These are phyloP conservation scores for Nineta flava DNA, from an alignment of 2,888 invertebrate genomes.

Conservation along the genomic window DNA sequence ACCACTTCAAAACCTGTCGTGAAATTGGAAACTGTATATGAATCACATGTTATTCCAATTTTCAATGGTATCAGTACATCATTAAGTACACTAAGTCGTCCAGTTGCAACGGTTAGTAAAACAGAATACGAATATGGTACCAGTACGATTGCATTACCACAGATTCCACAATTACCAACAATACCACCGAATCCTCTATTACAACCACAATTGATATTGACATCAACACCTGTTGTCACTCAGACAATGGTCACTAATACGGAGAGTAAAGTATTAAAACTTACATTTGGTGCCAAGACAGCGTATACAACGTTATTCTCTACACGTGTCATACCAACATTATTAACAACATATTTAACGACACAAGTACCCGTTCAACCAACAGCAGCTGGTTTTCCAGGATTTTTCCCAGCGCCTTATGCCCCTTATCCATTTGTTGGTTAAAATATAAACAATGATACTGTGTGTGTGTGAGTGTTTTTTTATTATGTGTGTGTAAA, in stretches of 20 bases:
- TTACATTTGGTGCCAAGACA: slow-evolving; percentile 84
- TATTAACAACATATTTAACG: slow-evolving; percentile 69
- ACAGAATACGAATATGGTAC: slow-evolving; percentile 66
- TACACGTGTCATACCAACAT: slow-evolving; percentile 66
- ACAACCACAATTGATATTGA: slow-evolving; percentile 54
- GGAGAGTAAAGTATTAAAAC: slow-evolving; percentile 64
- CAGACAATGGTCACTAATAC: slow-evolving; percentile 66
- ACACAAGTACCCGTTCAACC: slow-evolving; percentile 57
- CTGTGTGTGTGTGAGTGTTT: too few relatives aligned
- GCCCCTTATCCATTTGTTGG: slow-evolving; percentile 64
- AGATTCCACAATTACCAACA: slow-evolving; percentile 25
- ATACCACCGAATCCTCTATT: slow-evolving; percentile 35
- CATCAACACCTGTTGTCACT: slow-evolving; percentile 65
- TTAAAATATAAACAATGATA: slow-evolving; percentile 24
- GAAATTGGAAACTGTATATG: slow-evolving; percentile 62
- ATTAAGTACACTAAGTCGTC: slow-evolving; percentile 62
- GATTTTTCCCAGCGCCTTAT: slow-evolving; percentile 61
- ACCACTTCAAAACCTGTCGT: slow-evolving; percentile 65
- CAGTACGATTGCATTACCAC: slow-evolving; percentile 45
- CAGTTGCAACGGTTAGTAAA: slow-evolving; percentile 60
- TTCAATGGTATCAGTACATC: slow-evolving; percentile 59
- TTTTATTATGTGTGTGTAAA: background rate
- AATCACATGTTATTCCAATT: slow-evolving; percentile 67
- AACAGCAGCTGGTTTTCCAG: slow-evolving; percentile 50
- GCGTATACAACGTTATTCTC: slow-evolving; percentile 75